Base-by-base conservation (phyloP, 2,888 invertebrate genomes). In the Cosmopolites sordidus region DNA sequence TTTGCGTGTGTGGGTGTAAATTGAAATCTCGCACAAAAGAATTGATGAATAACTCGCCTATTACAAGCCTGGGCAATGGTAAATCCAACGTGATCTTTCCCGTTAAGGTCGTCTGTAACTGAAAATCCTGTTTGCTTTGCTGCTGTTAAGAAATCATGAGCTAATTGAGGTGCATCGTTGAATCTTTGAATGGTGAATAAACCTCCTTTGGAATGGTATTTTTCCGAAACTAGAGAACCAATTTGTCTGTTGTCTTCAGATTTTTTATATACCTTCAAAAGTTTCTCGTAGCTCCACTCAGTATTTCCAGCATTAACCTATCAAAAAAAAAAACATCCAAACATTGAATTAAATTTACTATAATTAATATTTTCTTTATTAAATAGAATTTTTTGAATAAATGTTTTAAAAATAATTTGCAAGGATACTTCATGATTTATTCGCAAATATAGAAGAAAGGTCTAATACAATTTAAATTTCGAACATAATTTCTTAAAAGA, bases 241-340 rank as follows among this genome's bases (percentile, higher is more conserved):
- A 83, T 77, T 66, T 86, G 81, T 53, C 75, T 77, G 60, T 86
- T 87, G 70, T 85, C 79, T 65, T 87, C 86, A 1, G 82, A 76
- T 69, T 81, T 82, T 56, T 78, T 80, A 69, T 83, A 88, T 66
- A 86, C 87, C 0, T 84, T 83, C n/a, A 87, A 71, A 0, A 83
- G 81, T 58, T 82, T 79, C 39, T 74, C 67, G 64, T 77, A 83
- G 58, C 78, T 78, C 83, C 83, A 83, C 2, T 82, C 82, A 48
- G 73, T 71, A 61, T 82, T 82, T 1, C 81, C 84, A 15, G 77
- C 66, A n/a, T 75, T 74, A 6, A 78, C 47, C 47, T 47, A 16
- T 6, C 16, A 44, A 48, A 53, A 51, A 41, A 43, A 42, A 39
- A 27, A 16, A 5, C 9, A n/a, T n/a, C n/a, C n/a, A n/a, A n/a